Percentiles rank a stretch among this genome's conserved stretches.
Evolutionary conservation across 2,888 invertebrate species (phyloP).

Genomic region (Rugalucina vietnamica): DNA sequence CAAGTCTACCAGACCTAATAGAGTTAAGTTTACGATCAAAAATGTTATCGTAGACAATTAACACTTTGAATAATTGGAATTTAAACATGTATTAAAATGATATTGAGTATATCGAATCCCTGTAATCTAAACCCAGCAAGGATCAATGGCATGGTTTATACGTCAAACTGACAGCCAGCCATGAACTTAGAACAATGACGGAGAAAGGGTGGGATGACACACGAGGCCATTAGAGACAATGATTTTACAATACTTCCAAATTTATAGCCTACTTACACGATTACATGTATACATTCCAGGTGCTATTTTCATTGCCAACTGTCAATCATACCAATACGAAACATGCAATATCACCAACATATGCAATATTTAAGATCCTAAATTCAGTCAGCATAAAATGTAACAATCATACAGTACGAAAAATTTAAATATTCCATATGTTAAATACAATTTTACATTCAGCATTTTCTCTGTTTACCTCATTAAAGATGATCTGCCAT

Average conservation of each 20-base stretch:
- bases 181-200: background rate
- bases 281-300: no score
- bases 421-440: no score
- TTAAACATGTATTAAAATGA: background rate
- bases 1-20: background rate
- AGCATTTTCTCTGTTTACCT: no score
- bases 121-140: background rate
- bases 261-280: background rate
- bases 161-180: background rate
- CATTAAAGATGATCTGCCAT: slow-evolving; percentile 77
- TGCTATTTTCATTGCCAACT: no score
- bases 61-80: background rate
- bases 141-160: background rate
- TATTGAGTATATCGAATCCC: background rate
- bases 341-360: no score
- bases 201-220: background rate
- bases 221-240: background rate
- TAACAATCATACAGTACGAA: no score
- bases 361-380: no score
- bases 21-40: background rate
- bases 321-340: no score
- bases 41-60: background rate
- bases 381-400: no score
- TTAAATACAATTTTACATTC: no score
- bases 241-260: background rate